Base-by-base conservation (phyloP, 2,888 invertebrate genomes). In the Uropetala carovei region DNA sequence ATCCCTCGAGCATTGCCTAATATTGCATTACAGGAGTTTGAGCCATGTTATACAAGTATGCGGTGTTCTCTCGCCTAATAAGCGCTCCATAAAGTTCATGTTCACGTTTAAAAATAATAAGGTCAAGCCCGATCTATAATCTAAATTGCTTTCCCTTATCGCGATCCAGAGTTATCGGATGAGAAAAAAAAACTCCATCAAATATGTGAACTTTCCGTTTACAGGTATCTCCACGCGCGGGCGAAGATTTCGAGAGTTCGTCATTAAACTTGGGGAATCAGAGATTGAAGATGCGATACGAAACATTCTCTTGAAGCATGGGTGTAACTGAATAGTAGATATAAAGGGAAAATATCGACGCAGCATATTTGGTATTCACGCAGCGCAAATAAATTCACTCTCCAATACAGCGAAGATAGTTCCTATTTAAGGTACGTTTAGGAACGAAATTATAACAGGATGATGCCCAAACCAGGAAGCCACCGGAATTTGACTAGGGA, bases 181-280 rank as follows among this genome's bases (percentile, higher is more conserved):
- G 75, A 75, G n/a, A n/a, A n/a, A n/a, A n/a, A n/a, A 75, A 75
- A 75, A 75, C 75, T 75, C 22, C 75, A 75, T 75, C 27, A 75
- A 27, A 27, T 27, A 75, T 75, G 75, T 75, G 27, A 27, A 27
- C 75, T 75, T 75, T 75, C 75, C 22, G 22, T 75, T 75, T 75
- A 13, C 75, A 75, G 10, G 75, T 22, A 75, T 13, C 75, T 75
- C 75, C 75, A 75, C 22, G 27, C 22, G 13, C 27, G 75, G 75
- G 13, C 27, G 3, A 27, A 27, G 75, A 27, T 14, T 75, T 75
- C 0, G 75, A 27, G 75, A 27, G 13, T 75, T 27, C 13, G 75
- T 75, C 22, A 75, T 75, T 75, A 22, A 22, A 11, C 75, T 75
- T 27, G 11, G 22, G 22, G 7, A 13, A 7, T 5, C 75, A 22